Evolutionary conservation across 1,140 invertebrate species (phyloP).

Genomic region (Meteorus sp.): DNA sequence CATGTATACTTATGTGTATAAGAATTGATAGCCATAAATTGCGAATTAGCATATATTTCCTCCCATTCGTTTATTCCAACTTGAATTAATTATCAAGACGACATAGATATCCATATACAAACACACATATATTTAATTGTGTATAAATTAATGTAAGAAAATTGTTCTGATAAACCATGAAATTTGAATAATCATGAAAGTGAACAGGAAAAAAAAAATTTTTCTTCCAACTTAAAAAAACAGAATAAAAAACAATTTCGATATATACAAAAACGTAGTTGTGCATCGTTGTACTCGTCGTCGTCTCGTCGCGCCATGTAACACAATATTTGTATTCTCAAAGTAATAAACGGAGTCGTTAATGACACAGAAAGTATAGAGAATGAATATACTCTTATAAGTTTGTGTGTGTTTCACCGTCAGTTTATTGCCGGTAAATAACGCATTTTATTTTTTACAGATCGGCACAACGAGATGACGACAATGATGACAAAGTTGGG

Average conservation of each 20-base stretch:
- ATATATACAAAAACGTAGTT: background rate
- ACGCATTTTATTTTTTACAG: conserved; percentile 50
- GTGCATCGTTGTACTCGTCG: background rate
- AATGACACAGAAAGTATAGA: conserved; percentile 43
- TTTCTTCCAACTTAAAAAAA: background rate
- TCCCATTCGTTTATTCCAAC: background rate
- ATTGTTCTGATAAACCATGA: too few species aligned
- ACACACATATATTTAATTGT: background rate
- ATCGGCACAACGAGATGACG: background rate
- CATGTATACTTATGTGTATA: background rate
- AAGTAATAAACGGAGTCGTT: conserved; percentile 56
- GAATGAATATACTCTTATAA: conserved; percentile 28
- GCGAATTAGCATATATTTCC: background rate
- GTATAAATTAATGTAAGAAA: too few species aligned
- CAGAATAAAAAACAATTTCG: background rate
- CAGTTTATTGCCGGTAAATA: conserved; percentile 57
- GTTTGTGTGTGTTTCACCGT: too few species aligned
- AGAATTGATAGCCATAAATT: background rate
- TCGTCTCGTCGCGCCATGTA: background rate
- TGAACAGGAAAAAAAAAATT: too few species aligned
- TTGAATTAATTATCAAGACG: conserved; percentile 16
- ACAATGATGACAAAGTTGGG: conserved; percentile 36
- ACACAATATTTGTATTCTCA: conserved; percentile 52
- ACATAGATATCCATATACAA: background rate
- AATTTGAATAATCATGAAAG: too few species aligned